A percentile compares a stretch with the other conserved stretches of the same genome.
phyloP scores from a whole-genome alignment of 2,797 vertebrate genomes.

The Enteromius fasciolatus region DNA sequence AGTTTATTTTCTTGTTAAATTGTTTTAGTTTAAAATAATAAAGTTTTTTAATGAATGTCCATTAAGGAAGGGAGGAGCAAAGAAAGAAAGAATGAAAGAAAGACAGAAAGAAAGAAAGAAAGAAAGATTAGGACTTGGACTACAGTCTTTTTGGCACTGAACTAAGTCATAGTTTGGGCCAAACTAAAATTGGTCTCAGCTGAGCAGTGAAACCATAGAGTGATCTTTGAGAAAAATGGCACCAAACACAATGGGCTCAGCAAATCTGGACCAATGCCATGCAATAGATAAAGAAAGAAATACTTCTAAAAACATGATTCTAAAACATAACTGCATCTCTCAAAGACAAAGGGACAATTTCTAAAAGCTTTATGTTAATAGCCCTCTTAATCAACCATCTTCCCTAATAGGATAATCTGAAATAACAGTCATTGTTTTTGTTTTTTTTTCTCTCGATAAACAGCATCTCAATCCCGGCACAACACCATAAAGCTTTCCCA shows the following conservation, averaged over 20 bases:
- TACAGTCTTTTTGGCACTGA: constrained; percentile 66
- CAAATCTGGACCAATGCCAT: constrained; percentile 62
- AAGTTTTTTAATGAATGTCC: not conserved
- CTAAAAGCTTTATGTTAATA: constrained; percentile 3
- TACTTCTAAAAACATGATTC: constrained; percentile 42
- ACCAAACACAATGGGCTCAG: constrained; percentile 70
- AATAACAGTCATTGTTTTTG: constrained; percentile 15
- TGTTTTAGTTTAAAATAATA: not conserved
- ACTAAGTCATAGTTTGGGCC: constrained; percentile 66
- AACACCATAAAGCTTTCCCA: constrained; percentile 15
- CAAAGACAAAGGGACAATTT: not conserved
- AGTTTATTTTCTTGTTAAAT: not conserved
- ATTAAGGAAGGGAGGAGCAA: constrained; percentile 49
- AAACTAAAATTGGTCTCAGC: constrained; percentile 77
- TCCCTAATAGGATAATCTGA: constrained; percentile 20
- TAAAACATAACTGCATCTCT: constrained; percentile 53
- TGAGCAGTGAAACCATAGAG: constrained; percentile 69
- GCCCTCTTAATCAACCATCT: constrained; percentile 11
- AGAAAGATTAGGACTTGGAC: constrained; percentile 41
- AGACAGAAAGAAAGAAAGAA: not conserved
- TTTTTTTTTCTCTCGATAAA: not conserved
- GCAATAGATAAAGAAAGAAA: constrained; percentile 64
- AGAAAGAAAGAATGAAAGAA: not conserved
- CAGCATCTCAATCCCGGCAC: constrained; percentile 22
- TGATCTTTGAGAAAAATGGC: constrained; percentile 70